phyloP scores from a whole-genome alignment of 2,888 invertebrate genomes.

The Abrostola triplasia region DNA sequence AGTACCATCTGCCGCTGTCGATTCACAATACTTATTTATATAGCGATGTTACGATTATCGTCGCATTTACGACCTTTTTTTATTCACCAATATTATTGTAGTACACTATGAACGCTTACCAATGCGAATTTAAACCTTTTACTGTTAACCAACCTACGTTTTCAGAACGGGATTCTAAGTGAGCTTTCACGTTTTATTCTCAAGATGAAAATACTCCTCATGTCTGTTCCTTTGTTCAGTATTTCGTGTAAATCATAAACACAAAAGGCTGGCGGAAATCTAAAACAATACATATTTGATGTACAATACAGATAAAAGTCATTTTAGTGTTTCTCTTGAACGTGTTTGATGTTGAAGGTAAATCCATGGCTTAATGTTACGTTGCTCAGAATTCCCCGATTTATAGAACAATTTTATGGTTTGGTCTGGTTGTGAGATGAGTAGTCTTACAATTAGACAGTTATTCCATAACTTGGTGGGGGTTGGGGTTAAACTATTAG shows the following conservation, averaged over 20 bases:
- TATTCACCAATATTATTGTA: slow-evolving; percentile 5
- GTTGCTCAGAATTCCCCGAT: background rate
- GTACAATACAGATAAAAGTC: slow-evolving; percentile 4
- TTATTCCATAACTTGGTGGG: too few species aligned
- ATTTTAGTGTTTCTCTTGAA: slow-evolving; percentile 3
- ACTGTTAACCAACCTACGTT: background rate
- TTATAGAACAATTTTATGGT: too few species aligned
- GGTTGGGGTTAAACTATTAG: too few species aligned
- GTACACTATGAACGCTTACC: slow-evolving; percentile 1
- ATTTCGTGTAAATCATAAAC: slow-evolving; percentile 12
- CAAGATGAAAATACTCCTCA: background rate
- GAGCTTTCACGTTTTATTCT: slow-evolving; percentile 10
- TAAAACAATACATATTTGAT: slow-evolving; percentile 10
- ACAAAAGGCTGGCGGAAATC: slow-evolving; percentile 9
- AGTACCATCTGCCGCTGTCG: slow-evolving; percentile 44
- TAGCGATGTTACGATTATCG: slow-evolving; percentile 22
- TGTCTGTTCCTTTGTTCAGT: slow-evolving; percentile 11
- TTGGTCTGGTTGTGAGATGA: too few species aligned
- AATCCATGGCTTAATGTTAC: background rate
- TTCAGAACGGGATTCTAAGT: background rate
- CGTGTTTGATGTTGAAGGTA: slow-evolving; percentile 1
- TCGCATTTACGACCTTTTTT: slow-evolving; percentile 22
- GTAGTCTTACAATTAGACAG: too few species aligned
- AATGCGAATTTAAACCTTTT: background rate
- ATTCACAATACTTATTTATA: slow-evolving; percentile 41